Conservation (phyloP, 2,113 vertebrate genomes). For the Lethenteron reissneri region DNA sequence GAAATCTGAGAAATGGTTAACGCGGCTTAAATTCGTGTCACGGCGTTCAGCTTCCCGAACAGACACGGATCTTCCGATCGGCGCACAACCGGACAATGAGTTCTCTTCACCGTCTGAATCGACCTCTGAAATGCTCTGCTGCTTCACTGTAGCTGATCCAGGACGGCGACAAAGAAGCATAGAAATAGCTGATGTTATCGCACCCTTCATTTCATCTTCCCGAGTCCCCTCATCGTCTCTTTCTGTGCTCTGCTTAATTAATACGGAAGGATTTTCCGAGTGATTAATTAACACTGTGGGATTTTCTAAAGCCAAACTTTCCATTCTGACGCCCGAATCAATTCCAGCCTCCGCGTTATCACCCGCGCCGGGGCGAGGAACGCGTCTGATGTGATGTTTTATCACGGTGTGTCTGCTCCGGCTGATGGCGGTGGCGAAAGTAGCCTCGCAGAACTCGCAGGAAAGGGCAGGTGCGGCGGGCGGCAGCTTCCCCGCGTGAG, state of each 20-base stretch:
- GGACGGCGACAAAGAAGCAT: constrained; percentile 5
- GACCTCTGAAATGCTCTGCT: constrained; percentile 5
- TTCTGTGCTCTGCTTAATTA: background rate
- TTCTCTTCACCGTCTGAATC: constrained; percentile 3
- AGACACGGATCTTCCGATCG: constrained; percentile 5
- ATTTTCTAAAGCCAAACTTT: constrained; percentile 6
- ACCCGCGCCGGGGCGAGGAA: background rate
- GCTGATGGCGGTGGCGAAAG: background rate
- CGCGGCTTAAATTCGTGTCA: background rate
- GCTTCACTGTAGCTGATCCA: constrained; percentile 4
- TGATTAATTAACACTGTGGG: constrained; percentile 5
- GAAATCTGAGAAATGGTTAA: too few relatives aligned
- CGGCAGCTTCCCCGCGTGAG: too few relatives aligned
- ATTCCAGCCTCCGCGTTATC: background rate
- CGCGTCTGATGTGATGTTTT: constrained; percentile 1
- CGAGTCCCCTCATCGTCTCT: constrained; percentile 1
- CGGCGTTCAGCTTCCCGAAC: background rate
- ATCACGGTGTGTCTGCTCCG: constrained; percentile 1
- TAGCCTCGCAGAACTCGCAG: too few relatives aligned
- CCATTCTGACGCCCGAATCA: constrained; percentile 6
- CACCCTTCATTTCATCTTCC: constrained; percentile 5
- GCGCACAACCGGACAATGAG: constrained; percentile 2
- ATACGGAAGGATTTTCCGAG: constrained; percentile 6
- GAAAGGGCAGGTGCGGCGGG: too few relatives aligned
- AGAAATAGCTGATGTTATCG: constrained; percentile 4